Evolutionary conservation across 2,113 vertebrate genomes (phyloP), one percentile per base, ranked within the genome.

Genomic region (Haplotaxodon microlepis): DNA sequence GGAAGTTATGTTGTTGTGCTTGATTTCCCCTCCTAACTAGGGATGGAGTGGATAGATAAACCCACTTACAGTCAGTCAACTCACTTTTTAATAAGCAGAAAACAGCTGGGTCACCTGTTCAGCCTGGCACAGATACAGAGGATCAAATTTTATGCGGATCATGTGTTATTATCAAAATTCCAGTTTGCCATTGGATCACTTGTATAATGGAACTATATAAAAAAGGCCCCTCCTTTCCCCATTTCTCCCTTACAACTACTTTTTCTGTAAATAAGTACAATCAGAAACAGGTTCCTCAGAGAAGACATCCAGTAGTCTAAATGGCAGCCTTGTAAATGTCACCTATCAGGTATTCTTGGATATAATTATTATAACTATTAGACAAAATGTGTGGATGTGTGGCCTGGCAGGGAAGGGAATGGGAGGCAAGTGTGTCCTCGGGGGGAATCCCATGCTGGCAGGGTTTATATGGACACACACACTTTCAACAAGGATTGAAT

Each of bases 1-100:
- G 96, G 96, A 96, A 97, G 96, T 97, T 96, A 96, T 97, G 94
- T 97, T 97, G 95, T 97, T 97, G 95, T 96, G 94, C 88, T 94
- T 94, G 94, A 95, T 94, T 95, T 93, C 90, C 91, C 85, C 42
- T 73, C 84, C 90, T 93, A 91, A 92, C 90, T 87, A 90, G 86
- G 81, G 84, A 84, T 92, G 87, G 88, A 94, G 89, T 89, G 91
- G 90, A 87, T 82, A 90, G 83, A 88, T 56, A 88, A 89, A 93
- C 53, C 85, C 92, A 93, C 91, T 93, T 76, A 82, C 84, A 83
- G 56, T 83, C 36, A 47, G 86, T 90, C 87, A 86, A 78, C 87
- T 92, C 84, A 87, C 78, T 83, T 90, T 88, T 86, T 88, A 84
- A 89, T 54, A 27, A 61, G 82, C 40, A 71, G 59, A 29, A 38